These are phyloP conservation scores for Cirrhinus molitorella DNA, from an alignment of 2,797 vertebrate species.

Conservation along the genomic window DNA sequence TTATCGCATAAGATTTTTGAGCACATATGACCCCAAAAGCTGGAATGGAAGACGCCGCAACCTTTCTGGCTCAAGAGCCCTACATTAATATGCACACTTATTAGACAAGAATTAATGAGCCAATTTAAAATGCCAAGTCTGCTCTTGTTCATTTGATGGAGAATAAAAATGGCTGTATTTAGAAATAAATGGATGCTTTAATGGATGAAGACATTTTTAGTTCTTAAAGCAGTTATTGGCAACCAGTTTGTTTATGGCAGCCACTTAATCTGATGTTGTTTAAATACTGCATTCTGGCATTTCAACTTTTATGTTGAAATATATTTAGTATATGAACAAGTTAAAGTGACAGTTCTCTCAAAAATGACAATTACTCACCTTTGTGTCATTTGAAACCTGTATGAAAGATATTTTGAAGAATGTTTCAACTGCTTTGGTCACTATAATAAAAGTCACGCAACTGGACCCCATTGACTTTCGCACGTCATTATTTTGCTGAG, in stretches of 20 bases:
- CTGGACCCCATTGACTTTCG: not conserved
- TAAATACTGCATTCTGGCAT: slow-evolving; percentile 4
- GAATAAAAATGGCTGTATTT: slow-evolving; percentile 15
- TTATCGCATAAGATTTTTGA: slow-evolving; percentile 14
- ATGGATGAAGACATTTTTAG: slow-evolving; percentile 18
- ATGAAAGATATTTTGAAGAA: not conserved
- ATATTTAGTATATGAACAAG: not conserved
- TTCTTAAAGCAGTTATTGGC: slow-evolving; percentile 22
- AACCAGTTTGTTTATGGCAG: not conserved
- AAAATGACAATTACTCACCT: not conserved
- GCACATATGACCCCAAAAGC: slow-evolving; percentile 44
- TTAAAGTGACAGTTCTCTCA: not conserved
- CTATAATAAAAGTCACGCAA: too few relatives aligned
- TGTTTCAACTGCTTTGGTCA: not conserved
- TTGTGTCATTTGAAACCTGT: not conserved
- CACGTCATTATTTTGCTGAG: too few relatives aligned
- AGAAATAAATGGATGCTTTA: slow-evolving; percentile 1
- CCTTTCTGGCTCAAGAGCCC: slow-evolving; percentile 25
- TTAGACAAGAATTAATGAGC: slow-evolving; percentile 52
- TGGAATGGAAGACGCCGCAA: slow-evolving; percentile 17
- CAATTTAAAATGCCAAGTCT: slow-evolving; percentile 39
- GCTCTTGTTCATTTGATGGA: slow-evolving; percentile 10
- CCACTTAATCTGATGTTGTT: not conserved
- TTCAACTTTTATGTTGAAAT: not conserved
- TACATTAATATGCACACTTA: slow-evolving; percentile 38